Evolutionary conservation across 1,140 invertebrate genomes (phyloP).

Genomic region (Penaeus vannamei): DNA sequence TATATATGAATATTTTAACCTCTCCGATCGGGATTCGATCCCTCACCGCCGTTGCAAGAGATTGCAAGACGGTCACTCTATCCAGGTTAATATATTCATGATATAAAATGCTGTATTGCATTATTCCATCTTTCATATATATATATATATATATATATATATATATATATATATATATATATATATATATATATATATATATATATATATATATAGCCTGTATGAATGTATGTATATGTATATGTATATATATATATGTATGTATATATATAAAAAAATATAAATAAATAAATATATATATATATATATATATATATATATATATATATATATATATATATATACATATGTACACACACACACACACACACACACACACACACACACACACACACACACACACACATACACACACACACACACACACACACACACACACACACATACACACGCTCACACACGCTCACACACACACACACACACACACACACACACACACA

Average conservation of each 20-base stretch:
- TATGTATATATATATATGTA: constrained; percentile 20
- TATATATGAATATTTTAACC: no score
- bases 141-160: no score
- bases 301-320: constrained; percentile 33
- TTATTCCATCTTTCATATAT: no score
- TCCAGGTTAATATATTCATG: no score
- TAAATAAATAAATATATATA: constrained; percentile 32
- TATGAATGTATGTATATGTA: background rate
- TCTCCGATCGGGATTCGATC: no score
- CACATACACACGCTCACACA: background rate
- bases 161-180: background rate
- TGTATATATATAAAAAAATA: constrained; percentile 26
- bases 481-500: no score
- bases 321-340: constrained; percentile 33
- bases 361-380: background rate
- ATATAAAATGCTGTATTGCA: no score
- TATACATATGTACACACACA: background rate
- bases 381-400: background rate
- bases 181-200: constrained; percentile 9
- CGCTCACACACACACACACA: background rate
- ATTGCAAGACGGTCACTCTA: no score
- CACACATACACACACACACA: background rate
- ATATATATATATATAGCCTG: background rate
- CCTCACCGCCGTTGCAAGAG: no score
- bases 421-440: background rate